Evolutionary conservation across 2,888 invertebrate species (phyloP), one percentile per base, ranked within the genome.

Genomic region (Trachelus stipa): DNA sequence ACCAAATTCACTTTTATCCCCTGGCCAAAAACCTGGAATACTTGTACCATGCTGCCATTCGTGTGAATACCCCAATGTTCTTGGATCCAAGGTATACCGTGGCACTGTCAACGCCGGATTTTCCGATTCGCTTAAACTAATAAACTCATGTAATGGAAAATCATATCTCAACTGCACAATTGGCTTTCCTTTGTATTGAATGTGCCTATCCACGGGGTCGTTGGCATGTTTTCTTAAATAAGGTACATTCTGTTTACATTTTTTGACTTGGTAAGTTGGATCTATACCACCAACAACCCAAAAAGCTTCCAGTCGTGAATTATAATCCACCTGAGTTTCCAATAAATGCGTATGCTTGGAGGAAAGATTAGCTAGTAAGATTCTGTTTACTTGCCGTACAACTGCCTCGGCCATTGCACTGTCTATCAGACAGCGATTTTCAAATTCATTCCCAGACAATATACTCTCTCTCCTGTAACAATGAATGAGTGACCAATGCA

Each of bases 11-110:
- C 94, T 93, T 71, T 91, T 87, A 88, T 96, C 96, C 15, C 96
- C 97, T 31, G 97, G 96, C 97, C 97, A 98, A 90, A 94, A 96
- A 33, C 97, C 97, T 89, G 97, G 97, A 85, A 96, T 93, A 90
- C 95, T 96, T 33, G 95, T 94, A 4, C 95, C 95, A 91, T 95
- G 95, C 82, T 94, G 92, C 85, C 93, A 90, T 74, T 93, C 92
- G 69, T 90, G 91, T 35, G 81, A 83, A 83, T 94, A 94, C 11
- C 96, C 96, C 76, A 95, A 88, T 77, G 92, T 92, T 83, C 93
- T 91, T 0, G 97, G 96, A 87, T 94, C 93, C 88, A 93, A 93
- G 73, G 92, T 90, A 82, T 93, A 95, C 35, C 92, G 91, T 1
- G 95, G 94, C 69, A 96, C 92, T 79, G 93, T 92, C 37, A 94